Percentiles rank a stretch among this genome's conserved stretches.
These are phyloP conservation scores for Nomia melanderi DNA, from an alignment of 1,140 invertebrate genomes.

Conservation along the genomic window DNA sequence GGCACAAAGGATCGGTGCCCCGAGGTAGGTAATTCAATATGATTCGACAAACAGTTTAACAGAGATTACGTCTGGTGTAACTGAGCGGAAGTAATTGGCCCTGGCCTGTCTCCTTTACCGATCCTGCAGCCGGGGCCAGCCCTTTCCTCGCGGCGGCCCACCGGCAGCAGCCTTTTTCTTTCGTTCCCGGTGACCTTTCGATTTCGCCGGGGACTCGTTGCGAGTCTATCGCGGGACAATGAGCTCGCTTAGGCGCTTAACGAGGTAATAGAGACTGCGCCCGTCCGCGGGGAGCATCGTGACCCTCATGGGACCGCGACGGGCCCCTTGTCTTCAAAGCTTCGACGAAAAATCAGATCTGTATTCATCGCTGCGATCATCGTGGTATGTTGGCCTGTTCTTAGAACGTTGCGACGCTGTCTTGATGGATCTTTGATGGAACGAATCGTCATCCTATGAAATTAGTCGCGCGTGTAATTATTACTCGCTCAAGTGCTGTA, in stretches of 20 bases:
- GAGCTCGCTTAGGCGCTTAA: not conserved
- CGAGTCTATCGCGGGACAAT: not conserved
- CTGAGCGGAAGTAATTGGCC: slow-evolving; percentile 73
- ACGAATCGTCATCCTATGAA: no score
- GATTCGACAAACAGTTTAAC: slow-evolving; percentile 77
- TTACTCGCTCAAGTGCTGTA: no score
- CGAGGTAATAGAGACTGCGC: not conserved
- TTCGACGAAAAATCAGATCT: no score
- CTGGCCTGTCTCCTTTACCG: slow-evolving; percentile 36
- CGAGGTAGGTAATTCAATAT: slow-evolving; percentile 74
- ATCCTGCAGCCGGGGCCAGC: not conserved
- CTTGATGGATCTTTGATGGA: no score
- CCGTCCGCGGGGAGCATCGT: no score
- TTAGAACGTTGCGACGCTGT: no score
- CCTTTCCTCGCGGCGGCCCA: not conserved
- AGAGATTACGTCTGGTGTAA: slow-evolving; percentile 72
- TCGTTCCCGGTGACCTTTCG: not conserved
- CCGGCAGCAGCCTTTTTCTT: slow-evolving; percentile 31
- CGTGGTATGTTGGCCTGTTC: no score
- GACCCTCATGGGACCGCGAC: no score
- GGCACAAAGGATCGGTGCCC: slow-evolving; percentile 69
- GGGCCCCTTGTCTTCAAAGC: no score
- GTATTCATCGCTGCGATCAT: no score
- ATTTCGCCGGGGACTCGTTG: not conserved
- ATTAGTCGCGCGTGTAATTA: no score